Conservation (phyloP, 2,113 vertebrate species). For the Zosterops pallidus region DNA sequence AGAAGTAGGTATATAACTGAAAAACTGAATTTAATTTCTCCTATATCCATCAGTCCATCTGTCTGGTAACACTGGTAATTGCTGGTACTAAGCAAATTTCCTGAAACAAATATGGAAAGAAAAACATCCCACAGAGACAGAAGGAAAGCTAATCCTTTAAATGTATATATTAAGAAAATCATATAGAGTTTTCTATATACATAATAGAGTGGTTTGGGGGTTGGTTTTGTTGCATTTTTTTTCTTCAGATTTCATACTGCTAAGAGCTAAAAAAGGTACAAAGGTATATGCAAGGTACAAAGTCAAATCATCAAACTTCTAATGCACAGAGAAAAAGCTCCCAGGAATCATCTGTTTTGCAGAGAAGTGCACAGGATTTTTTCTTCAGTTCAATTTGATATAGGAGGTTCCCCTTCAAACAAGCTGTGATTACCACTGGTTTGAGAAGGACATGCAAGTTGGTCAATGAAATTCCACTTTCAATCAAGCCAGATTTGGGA, state of each 20-base stretch:
- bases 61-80: background rate
- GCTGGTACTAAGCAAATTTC: background rate
- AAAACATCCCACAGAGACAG: background rate
- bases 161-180: background rate
- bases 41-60: background rate
- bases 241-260: background rate
- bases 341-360: background rate
- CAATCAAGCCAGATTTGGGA: background rate
- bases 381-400: background rate
- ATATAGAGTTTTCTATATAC: background rate
- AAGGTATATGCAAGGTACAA: background rate
- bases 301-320: background rate
- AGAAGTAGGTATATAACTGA: background rate
- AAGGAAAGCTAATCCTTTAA: background rate
- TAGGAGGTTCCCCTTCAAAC: background rate
- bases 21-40: background rate
- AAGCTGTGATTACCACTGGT: background rate
- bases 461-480: background rate
- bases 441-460: background rate
- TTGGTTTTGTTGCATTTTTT: background rate
- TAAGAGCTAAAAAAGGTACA: background rate
- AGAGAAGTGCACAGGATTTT: background rate
- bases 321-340: background rate
- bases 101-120: background rate
- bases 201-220: background rate